These are phyloP conservation scores for Ceramica pisi DNA, from an alignment of 2,888 invertebrate genomes.

Conservation along the genomic window DNA sequence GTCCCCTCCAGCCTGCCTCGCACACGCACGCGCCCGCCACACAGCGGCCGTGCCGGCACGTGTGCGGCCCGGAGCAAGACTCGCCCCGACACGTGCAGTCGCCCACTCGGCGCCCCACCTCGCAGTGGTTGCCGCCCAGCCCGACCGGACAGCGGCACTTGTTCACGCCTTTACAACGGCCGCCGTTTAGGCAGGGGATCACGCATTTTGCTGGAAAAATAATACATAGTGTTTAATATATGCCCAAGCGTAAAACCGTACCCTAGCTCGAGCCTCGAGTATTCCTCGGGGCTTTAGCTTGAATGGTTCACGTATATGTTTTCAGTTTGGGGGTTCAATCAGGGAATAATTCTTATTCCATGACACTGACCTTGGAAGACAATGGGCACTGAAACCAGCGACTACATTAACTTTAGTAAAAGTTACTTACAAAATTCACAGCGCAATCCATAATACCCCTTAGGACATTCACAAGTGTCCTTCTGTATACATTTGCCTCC, in stretches of 20 bases:
- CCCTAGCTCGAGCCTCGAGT: too few relatives aligned
- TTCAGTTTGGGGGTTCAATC: not conserved
- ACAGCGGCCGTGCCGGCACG: slow-evolving; percentile 95
- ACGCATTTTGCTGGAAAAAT: slow-evolving; percentile 94
- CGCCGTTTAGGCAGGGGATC: slow-evolving; percentile 97
- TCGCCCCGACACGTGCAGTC: slow-evolving; percentile 94
- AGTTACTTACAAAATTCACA: slow-evolving; percentile 97
- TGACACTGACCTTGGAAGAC: too few relatives aligned
- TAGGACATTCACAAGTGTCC: slow-evolving; percentile 97
- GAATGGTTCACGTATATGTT: not conserved
- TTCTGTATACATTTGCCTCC: slow-evolving; percentile 98
- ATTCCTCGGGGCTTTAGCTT: not conserved
- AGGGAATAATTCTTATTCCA: too few relatives aligned
- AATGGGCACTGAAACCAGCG: not conserved
- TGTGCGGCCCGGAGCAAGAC: slow-evolving; percentile 93
- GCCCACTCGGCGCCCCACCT: slow-evolving; percentile 95
- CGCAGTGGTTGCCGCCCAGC: slow-evolving; percentile 97
- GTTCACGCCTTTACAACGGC: slow-evolving; percentile 97
- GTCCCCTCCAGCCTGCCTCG: slow-evolving; percentile 95
- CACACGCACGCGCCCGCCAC: slow-evolving; percentile 94
- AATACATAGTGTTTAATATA: too few relatives aligned
- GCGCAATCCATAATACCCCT: slow-evolving; percentile 96
- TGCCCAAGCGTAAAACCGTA: too few relatives aligned
- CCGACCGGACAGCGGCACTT: slow-evolving; percentile 96
- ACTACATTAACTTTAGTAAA: not conserved